A percentile compares a stretch with the other conserved stretches of the same genome.
Conservation (phyloP, 2,888 invertebrate genomes). For the Pandemis heparana region DNA sequence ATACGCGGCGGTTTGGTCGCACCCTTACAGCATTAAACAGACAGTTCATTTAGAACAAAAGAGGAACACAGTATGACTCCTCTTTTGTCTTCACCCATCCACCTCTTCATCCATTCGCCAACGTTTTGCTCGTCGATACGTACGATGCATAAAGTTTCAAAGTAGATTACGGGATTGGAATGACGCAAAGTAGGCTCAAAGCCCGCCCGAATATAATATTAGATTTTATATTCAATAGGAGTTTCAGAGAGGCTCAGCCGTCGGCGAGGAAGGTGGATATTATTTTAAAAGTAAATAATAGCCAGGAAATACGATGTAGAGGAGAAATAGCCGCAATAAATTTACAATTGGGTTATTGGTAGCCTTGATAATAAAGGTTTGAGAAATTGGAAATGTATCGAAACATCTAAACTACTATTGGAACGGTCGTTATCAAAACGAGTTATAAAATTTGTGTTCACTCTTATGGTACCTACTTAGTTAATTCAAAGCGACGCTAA, state of each 20-base stretch:
- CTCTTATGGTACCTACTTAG: too few relatives aligned
- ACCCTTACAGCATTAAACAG: too few relatives aligned
- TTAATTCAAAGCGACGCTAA: too few relatives aligned
- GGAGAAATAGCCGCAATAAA: slow-evolving; percentile 21
- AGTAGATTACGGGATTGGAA: slow-evolving; percentile 41
- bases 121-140: slow-evolving; percentile 27
- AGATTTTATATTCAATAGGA: slow-evolving; percentile 43
- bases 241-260: slow-evolving; percentile 38
- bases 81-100: slow-evolving; percentile 5
- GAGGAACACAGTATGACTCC: slow-evolving; percentile 8
- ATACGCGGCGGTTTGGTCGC: too few relatives aligned
- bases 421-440: neutral
- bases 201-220: slow-evolving; percentile 40
- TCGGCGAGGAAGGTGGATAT: slow-evolving; percentile 30
- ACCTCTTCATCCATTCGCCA: slow-evolving; percentile 24
- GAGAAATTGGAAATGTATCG: slow-evolving; percentile 1
- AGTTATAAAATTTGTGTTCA: too few relatives aligned
- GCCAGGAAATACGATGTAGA: slow-evolving; percentile 23
- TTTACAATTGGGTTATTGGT: slow-evolving; percentile 22
- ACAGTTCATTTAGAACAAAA: neutral
- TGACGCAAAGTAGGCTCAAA: slow-evolving; percentile 41
- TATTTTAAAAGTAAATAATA: slow-evolving; percentile 42
- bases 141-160: slow-evolving; percentile 35
- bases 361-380: slow-evolving; percentile 11
- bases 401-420: neutral